Percentiles rank a stretch among this genome's conserved stretches.
Evolutionary conservation across 2,113 vertebrate species (phyloP).

Genomic region (Vidua macroura): DNA sequence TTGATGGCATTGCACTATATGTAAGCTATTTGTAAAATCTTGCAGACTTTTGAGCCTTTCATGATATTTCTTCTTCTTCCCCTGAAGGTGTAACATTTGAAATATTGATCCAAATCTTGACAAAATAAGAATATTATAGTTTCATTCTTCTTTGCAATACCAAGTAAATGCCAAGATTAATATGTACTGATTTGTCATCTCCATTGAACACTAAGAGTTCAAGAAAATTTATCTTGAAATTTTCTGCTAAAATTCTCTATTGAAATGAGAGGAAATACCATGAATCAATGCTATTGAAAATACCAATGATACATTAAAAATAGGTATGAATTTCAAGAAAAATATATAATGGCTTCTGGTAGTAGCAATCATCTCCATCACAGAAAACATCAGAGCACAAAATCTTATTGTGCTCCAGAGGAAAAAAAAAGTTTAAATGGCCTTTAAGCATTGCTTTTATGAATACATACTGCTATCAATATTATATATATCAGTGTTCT

Average conservation of each 20-base stretch:
- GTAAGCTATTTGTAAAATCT: background rate
- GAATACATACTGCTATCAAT: background rate
- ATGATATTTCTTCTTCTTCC: background rate
- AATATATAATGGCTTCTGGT: background rate
- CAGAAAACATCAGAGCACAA: background rate
- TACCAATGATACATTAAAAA: background rate
- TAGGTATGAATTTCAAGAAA: background rate
- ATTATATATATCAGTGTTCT: background rate
- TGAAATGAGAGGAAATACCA: background rate
- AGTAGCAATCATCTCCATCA: background rate
- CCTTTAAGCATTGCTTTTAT: background rate
- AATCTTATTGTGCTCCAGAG: background rate
- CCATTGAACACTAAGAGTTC: background rate
- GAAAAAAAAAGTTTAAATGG: background rate
- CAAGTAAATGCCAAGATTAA: background rate
- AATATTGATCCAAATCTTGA: constrained; percentile 8
- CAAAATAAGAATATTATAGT: background rate
- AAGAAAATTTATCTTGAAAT: background rate
- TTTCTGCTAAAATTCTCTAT: background rate
- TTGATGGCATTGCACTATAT: background rate
- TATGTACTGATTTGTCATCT: background rate
- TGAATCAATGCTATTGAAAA: background rate
- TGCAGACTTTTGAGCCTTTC: background rate
- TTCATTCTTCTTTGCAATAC: background rate
- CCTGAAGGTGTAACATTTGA: background rate